Percentiles rank a stretch among this genome's conserved stretches.
These are phyloP conservation scores for Drosophila paranaensis DNA, from an alignment of 2,888 invertebrate species.

Conservation along the genomic window DNA sequence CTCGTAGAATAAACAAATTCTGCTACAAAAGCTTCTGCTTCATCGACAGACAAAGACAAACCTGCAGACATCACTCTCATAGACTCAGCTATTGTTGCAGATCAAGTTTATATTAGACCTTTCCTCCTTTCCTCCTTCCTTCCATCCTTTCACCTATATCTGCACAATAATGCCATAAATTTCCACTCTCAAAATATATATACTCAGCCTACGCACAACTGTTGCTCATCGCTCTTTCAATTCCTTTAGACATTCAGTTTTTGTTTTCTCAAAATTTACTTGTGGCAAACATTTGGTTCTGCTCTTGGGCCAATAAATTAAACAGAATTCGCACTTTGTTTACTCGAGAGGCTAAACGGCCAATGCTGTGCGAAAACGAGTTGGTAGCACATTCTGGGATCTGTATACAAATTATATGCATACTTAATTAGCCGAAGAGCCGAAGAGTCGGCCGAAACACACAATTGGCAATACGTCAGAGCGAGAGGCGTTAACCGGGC, in stretches of 20 bases:
- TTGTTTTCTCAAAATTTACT: not conserved
- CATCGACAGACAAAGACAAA: not conserved
- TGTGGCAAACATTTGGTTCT: conserved; percentile 19
- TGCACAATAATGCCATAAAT: not conserved
- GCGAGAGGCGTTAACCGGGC: not conserved
- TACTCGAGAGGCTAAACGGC: conserved; percentile 1
- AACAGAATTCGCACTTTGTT: conserved; percentile 31
- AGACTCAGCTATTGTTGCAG: not conserved
- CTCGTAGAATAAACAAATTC: not conserved
- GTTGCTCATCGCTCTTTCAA: not conserved
- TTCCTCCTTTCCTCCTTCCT: not conserved
- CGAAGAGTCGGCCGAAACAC: not conserved
- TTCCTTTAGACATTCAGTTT: not conserved
- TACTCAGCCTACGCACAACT: conserved; percentile 4
- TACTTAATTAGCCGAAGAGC: conserved; percentile 14
- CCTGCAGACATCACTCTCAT: not conserved
- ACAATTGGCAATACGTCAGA: conserved; percentile 3
- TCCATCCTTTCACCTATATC: not conserved
- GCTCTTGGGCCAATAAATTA: conserved; percentile 9
- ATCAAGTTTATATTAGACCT: not conserved
- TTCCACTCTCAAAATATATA: not conserved
- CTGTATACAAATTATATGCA: conserved; percentile 14
- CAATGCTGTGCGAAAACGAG: conserved; percentile 22
- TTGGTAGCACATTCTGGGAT: conserved; percentile 14
- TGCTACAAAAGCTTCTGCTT: not conserved